phyloP scores from a whole-genome alignment of 2,888 invertebrate species.

The Catocala nupta region DNA sequence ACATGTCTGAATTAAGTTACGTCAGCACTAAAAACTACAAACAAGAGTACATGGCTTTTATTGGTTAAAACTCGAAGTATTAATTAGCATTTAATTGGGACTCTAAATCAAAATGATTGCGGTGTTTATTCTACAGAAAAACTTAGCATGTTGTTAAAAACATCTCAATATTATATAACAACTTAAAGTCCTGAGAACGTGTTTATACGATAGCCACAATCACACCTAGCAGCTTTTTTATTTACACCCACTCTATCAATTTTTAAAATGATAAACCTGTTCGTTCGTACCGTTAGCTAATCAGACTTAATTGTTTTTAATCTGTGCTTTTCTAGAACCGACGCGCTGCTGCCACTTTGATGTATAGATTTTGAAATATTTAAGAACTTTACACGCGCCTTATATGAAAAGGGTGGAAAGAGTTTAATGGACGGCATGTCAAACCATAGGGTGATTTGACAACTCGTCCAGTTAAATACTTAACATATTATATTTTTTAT shows the following conservation, averaged over 20 bases:
- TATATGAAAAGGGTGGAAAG: neutral
- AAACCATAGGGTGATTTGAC: neutral
- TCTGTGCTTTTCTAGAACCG: conserved; percentile 18
- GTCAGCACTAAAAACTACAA: neutral
- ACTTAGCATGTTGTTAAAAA: conserved; percentile 4
- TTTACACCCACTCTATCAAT: conserved; percentile 48
- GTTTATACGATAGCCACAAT: conserved; percentile 10
- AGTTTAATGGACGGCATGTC: neutral
- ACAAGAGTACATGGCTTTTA: neutral
- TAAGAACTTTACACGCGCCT: neutral
- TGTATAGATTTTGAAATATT: conserved; percentile 1
- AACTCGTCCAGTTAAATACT: neutral
- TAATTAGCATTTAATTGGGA: conserved; percentile 3
- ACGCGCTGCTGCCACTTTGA: conserved; percentile 8
- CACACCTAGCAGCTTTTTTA: conserved; percentile 28
- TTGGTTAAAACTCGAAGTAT: neutral
- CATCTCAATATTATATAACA: conserved; percentile 3
- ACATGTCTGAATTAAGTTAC: neutral
- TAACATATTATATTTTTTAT: too few species aligned
- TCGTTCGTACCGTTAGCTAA: conserved; percentile 47
- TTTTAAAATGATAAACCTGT: conserved; percentile 48
- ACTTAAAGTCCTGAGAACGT: conserved; percentile 8
- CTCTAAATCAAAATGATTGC: conserved; percentile 6
- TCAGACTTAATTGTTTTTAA: conserved; percentile 33
- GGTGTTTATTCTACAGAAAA: conserved; percentile 3